These are phyloP conservation scores for Hiodon tergisus DNA, from an alignment of 2,113 vertebrate species.

Conservation along the genomic window DNA sequence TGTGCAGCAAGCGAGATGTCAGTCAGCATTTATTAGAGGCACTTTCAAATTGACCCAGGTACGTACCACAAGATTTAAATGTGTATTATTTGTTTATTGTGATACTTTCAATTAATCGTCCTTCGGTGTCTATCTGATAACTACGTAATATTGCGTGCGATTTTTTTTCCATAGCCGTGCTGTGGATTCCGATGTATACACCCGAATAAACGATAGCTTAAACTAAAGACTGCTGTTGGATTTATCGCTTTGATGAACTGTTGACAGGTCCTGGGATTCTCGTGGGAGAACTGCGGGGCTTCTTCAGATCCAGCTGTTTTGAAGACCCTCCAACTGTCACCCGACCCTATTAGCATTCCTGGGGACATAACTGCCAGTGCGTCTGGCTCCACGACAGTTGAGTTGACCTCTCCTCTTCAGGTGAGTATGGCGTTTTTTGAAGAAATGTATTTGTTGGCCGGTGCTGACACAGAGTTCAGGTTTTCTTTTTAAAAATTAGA, in stretches of 20 bases:
- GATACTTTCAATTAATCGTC: neutral
- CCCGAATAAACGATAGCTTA: neutral
- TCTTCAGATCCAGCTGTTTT: conserved; percentile 51
- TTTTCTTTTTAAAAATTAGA: too few relatives aligned
- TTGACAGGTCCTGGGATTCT: conserved; percentile 44
- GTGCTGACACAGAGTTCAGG: too few relatives aligned
- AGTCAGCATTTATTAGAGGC: too few relatives aligned
- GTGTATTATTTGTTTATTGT: too few relatives aligned
- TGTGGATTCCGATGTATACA: neutral
- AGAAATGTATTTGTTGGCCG: too few relatives aligned
- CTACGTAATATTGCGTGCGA: neutral
- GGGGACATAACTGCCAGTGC: conserved; percentile 54
- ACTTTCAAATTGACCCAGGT: too few relatives aligned
- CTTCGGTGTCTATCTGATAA: neutral
- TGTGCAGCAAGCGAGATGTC: too few relatives aligned
- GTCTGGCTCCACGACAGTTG: conserved; percentile 46
- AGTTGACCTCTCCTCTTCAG: conserved; percentile 46
- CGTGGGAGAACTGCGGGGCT: conserved; percentile 64
- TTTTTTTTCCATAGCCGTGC: too few relatives aligned
- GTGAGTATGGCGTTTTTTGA: conserved; percentile 41
- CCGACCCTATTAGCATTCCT: conserved; percentile 61
- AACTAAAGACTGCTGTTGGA: neutral
- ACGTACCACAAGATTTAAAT: too few relatives aligned
- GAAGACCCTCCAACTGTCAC: conserved; percentile 49
- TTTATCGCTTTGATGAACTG: neutral